phyloP scores from a whole-genome alignment of 2,797 vertebrate genomes.

The Kryptolebias ocellatus region DNA sequence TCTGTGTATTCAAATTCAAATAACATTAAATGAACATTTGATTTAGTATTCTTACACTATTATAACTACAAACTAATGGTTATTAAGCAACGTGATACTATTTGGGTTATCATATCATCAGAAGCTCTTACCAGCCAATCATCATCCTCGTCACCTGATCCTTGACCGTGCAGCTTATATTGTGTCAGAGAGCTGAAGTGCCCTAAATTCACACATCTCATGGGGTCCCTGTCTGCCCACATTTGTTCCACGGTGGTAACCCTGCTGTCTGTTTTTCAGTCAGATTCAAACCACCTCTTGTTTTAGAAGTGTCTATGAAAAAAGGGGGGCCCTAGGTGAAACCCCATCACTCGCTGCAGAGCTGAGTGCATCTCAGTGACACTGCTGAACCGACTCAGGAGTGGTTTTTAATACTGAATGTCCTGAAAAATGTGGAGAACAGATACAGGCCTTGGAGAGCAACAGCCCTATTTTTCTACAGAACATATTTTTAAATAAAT shows the following conservation, averaged over 20 bases:
- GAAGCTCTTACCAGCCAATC: neutral
- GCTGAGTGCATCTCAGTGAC: constrained; percentile 1
- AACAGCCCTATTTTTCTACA: no score
- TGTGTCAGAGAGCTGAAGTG: constrained; percentile 19
- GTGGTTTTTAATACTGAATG: no score
- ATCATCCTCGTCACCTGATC: no score
- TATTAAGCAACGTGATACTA: no score
- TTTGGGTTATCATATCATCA: neutral
- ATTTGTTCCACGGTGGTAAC: constrained; percentile 10
- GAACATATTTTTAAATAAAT: no score
- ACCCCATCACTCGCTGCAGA: constrained; percentile 8
- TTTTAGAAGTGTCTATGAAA: constrained; percentile 37
- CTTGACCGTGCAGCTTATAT: neutral
- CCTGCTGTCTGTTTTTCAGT: neutral
- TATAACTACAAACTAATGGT: no score
- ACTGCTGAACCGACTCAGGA: no score
- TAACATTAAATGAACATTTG: no score
- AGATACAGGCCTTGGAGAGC: no score
- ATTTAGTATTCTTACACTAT: no score
- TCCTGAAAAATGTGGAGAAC: no score
- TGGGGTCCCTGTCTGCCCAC: constrained; percentile 4
- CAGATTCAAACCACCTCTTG: constrained; percentile 27
- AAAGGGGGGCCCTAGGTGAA: constrained; percentile 10
- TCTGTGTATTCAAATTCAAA: no score
- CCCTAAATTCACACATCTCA: constrained; percentile 49